Evolutionary conservation across 1,140 invertebrate genomes (phyloP), one percentile per base, ranked within the genome.

Genomic region (Cotesia typhae): DNA sequence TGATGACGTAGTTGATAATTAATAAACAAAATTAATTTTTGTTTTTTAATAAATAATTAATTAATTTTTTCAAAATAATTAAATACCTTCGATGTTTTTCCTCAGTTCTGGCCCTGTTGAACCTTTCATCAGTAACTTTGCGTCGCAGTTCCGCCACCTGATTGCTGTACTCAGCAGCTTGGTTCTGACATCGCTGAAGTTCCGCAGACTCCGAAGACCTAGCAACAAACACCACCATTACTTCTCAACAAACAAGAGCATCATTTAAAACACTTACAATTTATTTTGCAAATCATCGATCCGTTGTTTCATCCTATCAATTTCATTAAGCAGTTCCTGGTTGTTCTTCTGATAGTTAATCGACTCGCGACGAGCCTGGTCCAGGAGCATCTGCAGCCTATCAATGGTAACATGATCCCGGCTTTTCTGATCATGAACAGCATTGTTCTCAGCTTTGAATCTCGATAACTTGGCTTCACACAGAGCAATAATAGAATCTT

Each of bases 41-140:
- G 2, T 28, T 28, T 28, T 28, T 28, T 28, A 28, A 28, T 1
- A 28, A 1, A 28, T 28, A 28, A 2, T 28, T 28, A 1, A 1
- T 28, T 28, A 28, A 28, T 28, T 28, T 3, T 28, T 28, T 1
- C 2, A 28, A 28, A 28, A 28, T 17, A 28, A 28, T 28, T 28
- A 28, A 28, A 28, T 81, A 84, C 84, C 84, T 83, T 76, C 83
- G 73, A 76, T 65, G 81, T 59, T 86, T 81, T 64, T 87, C 85
- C 1, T 85, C 80, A 69, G 82, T 80, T 65, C 76, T 78, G 0
- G 83, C 82, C 6, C 82, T 77, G 70, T 87, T 81, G 75, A 89
- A 90, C 65, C 87, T 83, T 78, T 90, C 88, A 63, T 90, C 88
- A 3, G 88, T 89, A 3, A 90, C 83, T 77, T 90, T 85, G 71